A percentile compares a stretch with the other conserved stretches of the same genome.
phyloP scores from a whole-genome alignment of 2,888 invertebrate genomes.

The Athrips mouffetella region DNA sequence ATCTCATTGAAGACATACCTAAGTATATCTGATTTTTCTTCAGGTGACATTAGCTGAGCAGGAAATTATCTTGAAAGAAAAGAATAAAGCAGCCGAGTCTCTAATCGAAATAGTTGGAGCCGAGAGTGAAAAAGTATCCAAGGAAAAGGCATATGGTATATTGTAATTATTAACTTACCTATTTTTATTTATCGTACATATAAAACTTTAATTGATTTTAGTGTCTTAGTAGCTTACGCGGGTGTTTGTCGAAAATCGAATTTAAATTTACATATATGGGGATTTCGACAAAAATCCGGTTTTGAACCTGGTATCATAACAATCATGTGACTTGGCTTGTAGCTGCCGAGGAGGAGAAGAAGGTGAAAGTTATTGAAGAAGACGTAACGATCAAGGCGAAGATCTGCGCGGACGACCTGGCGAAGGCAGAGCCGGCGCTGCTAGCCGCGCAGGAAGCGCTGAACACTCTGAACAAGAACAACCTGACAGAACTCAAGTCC shows the following conservation, averaged over 20 bases:
- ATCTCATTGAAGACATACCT: not conserved
- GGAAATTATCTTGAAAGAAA: constrained; percentile 89
- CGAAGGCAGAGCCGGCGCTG: constrained; percentile 94
- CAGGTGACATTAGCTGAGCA: constrained; percentile 81
- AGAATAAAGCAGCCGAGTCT: constrained; percentile 93
- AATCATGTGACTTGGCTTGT: too few relatives aligned
- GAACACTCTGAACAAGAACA: constrained; percentile 94
- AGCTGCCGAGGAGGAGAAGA: constrained; percentile 91
- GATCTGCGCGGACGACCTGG: constrained; percentile 92
- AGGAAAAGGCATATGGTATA: constrained; percentile 89
- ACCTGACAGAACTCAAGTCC: constrained; percentile 95
- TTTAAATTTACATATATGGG: not conserved
- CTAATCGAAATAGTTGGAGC: constrained; percentile 91
- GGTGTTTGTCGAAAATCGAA: too few relatives aligned
- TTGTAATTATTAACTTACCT: constrained; percentile 2
- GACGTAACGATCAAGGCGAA: constrained; percentile 90
- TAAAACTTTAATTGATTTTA: not conserved
- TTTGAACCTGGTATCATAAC: too few relatives aligned
- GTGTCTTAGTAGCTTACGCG: too few relatives aligned
- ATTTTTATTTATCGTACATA: not conserved
- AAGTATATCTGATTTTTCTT: not conserved
- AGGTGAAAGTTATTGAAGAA: constrained; percentile 92
- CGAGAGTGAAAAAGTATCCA: constrained; percentile 94
- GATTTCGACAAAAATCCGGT: too few relatives aligned
- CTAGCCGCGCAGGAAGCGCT: constrained; percentile 93